Percentiles rank a stretch among this genome's conserved stretches.
phyloP scores from a whole-genome alignment of 30 jellyfish, hydroid and myxozoan species.

The Mastigias papua region DNA sequence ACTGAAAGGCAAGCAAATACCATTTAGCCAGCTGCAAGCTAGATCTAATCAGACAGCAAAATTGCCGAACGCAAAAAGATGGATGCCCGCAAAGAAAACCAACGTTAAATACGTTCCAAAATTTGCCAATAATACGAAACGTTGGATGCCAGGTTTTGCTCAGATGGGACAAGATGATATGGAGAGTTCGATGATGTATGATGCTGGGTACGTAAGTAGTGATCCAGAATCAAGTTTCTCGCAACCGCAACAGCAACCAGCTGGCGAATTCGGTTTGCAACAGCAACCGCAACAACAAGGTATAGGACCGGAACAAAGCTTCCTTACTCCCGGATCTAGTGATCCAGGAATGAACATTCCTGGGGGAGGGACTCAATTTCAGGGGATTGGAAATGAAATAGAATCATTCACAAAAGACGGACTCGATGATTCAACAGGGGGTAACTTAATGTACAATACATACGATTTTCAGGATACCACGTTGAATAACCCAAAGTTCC shows the following conservation, averaged over 20 bases:
- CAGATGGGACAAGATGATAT: constrained; percentile 70
- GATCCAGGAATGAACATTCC: constrained; percentile 10
- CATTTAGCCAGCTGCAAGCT: constrained; percentile 7
- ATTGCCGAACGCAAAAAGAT: constrained; percentile 43
- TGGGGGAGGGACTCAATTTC: constrained; percentile 48
- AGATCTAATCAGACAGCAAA: constrained; percentile 2
- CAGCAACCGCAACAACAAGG: constrained; percentile 39
- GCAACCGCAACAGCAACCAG: constrained; percentile 15
- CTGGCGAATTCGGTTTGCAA: constrained; percentile 33
- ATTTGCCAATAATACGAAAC: constrained; percentile 57
- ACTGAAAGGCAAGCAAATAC: constrained; percentile 38
- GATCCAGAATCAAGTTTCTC: constrained; percentile 44
- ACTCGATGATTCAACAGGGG: constrained; percentile 36
- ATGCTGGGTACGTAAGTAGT: constrained; percentile 67
- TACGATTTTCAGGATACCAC: constrained; percentile 57
- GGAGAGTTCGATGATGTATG: constrained; percentile 79
- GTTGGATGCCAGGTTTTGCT: constrained; percentile 88
- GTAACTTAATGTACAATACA: constrained; percentile 10
- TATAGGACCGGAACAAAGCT: constrained; percentile 71
- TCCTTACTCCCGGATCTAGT: constrained; percentile 49
- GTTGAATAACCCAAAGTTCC: constrained; percentile 50
- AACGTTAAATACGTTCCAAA: constrained; percentile 49
- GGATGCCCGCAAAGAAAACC: constrained; percentile 60
- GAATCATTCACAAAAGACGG: constrained; percentile 73
- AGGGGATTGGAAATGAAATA: constrained; percentile 52